Conservation (phyloP, 1,140 invertebrate species). For the Meloidogyne chitwoodi region DNA sequence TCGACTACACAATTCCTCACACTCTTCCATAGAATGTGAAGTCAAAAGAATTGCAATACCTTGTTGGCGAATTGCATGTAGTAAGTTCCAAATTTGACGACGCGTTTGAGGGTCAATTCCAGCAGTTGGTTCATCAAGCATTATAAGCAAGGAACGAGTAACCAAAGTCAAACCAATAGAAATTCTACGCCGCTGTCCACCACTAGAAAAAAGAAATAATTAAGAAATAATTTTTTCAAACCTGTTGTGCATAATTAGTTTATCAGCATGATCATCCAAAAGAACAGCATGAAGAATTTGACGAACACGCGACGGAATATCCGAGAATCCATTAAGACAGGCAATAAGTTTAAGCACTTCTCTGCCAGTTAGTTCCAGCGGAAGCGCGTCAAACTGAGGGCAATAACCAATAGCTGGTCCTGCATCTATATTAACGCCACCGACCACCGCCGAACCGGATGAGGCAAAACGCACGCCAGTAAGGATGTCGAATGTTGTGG, state of each 20-base stretch:
- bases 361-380: slow-evolving; percentile 39
- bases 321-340: slow-evolving; percentile 38
- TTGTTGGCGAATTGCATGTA: slow-evolving; percentile 45
- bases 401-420: slow-evolving; percentile 46
- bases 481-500: slow-evolving; percentile 47
- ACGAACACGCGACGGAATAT: slow-evolving; percentile 27
- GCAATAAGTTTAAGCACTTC: slow-evolving; percentile 34
- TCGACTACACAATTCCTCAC: slow-evolving; percentile 64
- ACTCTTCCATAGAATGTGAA: slow-evolving; percentile 60
- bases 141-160: slow-evolving; percentile 30
- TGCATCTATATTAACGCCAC: slow-evolving; percentile 35
- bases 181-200: slow-evolving; percentile 61
- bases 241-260: slow-evolving; percentile 36
- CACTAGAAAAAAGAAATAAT: slow-evolving; percentile 58
- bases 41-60: slow-evolving; percentile 49
- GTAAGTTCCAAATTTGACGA: slow-evolving; percentile 65
- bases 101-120: slow-evolving; percentile 65
- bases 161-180: slow-evolving; percentile 48
- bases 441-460: slow-evolving; percentile 29
- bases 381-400: slow-evolving; percentile 48
- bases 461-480: slow-evolving; percentile 33
- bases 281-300: slow-evolving; percentile 31
- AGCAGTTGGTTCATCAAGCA: slow-evolving; percentile 47
- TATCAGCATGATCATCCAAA: slow-evolving; percentile 30
- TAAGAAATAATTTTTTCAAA: neutral